phyloP scores from a whole-genome alignment of 2,888 invertebrate genomes.

The Ischnus inquisitorius region DNA sequence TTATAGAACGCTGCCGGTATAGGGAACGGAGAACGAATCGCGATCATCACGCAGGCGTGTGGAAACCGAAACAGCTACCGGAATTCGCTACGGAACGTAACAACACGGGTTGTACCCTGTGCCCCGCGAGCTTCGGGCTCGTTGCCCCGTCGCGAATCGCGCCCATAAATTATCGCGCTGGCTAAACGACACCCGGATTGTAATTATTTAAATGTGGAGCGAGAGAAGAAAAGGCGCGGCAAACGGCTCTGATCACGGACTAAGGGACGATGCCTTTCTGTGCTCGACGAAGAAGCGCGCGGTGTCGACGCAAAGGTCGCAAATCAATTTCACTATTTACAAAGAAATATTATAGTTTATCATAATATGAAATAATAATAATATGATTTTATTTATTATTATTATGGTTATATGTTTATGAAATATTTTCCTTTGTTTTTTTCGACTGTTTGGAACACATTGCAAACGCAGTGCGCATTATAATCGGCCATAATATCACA shows the following conservation, averaged over 20 bases:
- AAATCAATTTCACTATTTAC: conserved; percentile 32
- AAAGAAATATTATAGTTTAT: no score
- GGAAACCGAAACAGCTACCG: conserved; percentile 70
- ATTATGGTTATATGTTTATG: no score
- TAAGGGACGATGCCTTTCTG: conserved; percentile 44
- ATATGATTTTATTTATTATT: no score
- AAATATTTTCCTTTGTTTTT: no score
- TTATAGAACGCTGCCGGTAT: conserved; percentile 43
- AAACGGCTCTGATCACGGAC: conserved; percentile 52
- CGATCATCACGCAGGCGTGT: conserved; percentile 70
- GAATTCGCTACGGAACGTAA: conserved; percentile 80
- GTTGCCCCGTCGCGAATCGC: conserved; percentile 80
- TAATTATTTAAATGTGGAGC: conserved; percentile 84
- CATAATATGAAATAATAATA: no score
- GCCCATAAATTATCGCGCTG: conserved; percentile 83
- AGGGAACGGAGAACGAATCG: conserved; percentile 67
- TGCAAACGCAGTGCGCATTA: no score
- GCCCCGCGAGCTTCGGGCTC: conserved; percentile 53
- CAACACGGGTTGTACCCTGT: conserved; percentile 59
- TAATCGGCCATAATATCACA: no score
- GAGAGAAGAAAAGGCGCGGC: conserved; percentile 51
- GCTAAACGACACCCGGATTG: conserved; percentile 82
- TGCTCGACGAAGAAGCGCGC: conserved; percentile 32
- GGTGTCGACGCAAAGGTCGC: conserved; percentile 20
- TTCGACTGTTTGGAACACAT: no score